Evolutionary conservation across 2,888 invertebrate species (phyloP).

Genomic region (Agrilus mali): DNA sequence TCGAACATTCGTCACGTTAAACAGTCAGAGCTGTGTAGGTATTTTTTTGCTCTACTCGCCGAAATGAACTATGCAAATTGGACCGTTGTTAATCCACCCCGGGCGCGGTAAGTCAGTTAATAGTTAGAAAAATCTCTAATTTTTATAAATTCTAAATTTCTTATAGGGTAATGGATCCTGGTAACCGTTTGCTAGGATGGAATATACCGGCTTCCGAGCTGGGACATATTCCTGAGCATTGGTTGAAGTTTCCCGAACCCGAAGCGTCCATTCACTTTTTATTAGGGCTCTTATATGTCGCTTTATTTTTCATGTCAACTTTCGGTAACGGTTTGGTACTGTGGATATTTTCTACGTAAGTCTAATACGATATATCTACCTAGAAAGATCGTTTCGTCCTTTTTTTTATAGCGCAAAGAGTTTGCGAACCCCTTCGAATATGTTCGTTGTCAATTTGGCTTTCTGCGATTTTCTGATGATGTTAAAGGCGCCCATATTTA

Average conservation of each 20-base stretch:
- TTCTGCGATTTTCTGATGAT: slow-evolving; percentile 80
- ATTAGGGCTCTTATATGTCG: slow-evolving; percentile 62
- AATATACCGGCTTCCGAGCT: slow-evolving; percentile 67
- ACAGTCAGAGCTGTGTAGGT: too few relatives aligned
- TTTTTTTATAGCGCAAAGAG: slow-evolving; percentile 47
- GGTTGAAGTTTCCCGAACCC: slow-evolving; percentile 68
- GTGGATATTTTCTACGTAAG: slow-evolving; percentile 71
- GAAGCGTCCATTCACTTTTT: slow-evolving; percentile 71
- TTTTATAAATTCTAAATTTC: too few relatives aligned
- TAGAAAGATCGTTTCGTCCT: too few relatives aligned
- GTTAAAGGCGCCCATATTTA: slow-evolving; percentile 73
- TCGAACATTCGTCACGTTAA: too few relatives aligned
- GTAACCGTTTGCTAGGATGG: slow-evolving; percentile 51
- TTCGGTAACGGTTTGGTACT: slow-evolving; percentile 77
- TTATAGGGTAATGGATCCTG: slow-evolving; percentile 10
- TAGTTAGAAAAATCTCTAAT: too few relatives aligned
- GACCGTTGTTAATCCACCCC: too few relatives aligned
- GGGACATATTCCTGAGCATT: slow-evolving; percentile 67
- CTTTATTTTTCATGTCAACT: slow-evolving; percentile 58
- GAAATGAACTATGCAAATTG: too few relatives aligned
- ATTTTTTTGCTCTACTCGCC: too few relatives aligned
- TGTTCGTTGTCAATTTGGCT: slow-evolving; percentile 72
- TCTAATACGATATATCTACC: slow-evolving; percentile 14
- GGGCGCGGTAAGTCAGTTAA: too few relatives aligned
- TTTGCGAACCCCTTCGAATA: slow-evolving; percentile 68